Evolutionary conservation across 1,140 invertebrate genomes (phyloP).

Genomic region (Sitophilus oryzae): DNA sequence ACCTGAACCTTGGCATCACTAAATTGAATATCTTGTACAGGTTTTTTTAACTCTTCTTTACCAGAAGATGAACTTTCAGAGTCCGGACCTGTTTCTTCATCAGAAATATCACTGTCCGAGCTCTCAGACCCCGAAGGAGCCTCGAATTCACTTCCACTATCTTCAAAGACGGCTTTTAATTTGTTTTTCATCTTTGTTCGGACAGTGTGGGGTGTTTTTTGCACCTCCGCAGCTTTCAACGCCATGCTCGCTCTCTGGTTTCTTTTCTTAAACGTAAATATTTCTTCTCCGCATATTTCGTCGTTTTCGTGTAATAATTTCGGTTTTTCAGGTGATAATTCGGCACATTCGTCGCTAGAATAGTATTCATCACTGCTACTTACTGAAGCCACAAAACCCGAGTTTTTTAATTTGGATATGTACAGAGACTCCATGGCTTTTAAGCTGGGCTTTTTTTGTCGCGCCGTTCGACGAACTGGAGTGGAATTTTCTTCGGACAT

Average conservation of each 20-base stretch:
- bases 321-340: slow-evolving; percentile 17
- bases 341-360: not conserved
- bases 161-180: slow-evolving; percentile 26
- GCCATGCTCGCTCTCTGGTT: slow-evolving; percentile 24
- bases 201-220: slow-evolving; percentile 27
- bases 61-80: not conserved
- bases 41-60: slow-evolving; percentile 7
- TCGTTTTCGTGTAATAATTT: slow-evolving; percentile 30
- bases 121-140: slow-evolving; percentile 18
- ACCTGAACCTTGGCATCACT: slow-evolving; percentile 2
- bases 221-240: slow-evolving; percentile 23
- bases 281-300: slow-evolving; percentile 28
- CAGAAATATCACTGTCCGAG: slow-evolving; percentile 17
- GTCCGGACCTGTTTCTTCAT: slow-evolving; percentile 8
- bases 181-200: slow-evolving; percentile 26
- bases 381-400: slow-evolving; percentile 9
- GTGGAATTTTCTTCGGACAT: slow-evolving; percentile 1
- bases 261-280: slow-evolving; percentile 32
- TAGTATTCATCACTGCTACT: slow-evolving; percentile 18
- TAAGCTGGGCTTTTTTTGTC: slow-evolving; percentile 23
- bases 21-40: slow-evolving; percentile 3
- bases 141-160: slow-evolving; percentile 31
- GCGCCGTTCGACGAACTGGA: slow-evolving; percentile 14
- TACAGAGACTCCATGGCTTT: slow-evolving; percentile 25
- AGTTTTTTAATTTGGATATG: slow-evolving; percentile 14